These are phyloP conservation scores for Leptinotarsa haldemani DNA, from an alignment of 2,888 invertebrate species.

Conservation along the genomic window DNA sequence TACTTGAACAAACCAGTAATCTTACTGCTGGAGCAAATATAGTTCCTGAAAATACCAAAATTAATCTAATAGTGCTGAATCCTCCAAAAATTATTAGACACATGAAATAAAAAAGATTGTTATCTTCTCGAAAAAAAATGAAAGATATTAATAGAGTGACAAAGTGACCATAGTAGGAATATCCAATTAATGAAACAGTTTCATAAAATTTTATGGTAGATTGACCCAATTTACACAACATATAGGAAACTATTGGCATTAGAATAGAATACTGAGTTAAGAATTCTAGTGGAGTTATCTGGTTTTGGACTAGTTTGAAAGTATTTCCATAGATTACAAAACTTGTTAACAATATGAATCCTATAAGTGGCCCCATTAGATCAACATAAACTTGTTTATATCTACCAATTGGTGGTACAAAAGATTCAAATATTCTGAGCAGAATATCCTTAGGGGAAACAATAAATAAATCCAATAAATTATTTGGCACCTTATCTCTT, in stretches of 20 bases:
- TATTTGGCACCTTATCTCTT: background rate
- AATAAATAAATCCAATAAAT: conserved; percentile 31
- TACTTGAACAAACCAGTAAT: conserved; percentile 66
- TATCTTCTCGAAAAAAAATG: conserved; percentile 63
- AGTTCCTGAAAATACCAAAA: conserved; percentile 65
- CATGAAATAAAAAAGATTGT: conserved; percentile 66
- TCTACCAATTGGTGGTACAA: conserved; percentile 63
- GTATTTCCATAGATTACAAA: conserved; percentile 64
- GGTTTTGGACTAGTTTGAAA: conserved; percentile 56
- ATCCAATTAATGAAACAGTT: conserved; percentile 65
- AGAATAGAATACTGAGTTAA: conserved; percentile 59
- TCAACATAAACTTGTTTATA: conserved; percentile 63
- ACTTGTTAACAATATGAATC: conserved; percentile 59
- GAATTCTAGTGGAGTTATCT: conserved; percentile 59
- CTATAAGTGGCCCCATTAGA: conserved; percentile 65
- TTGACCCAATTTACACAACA: conserved; percentile 59
- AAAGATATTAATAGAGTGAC: conserved; percentile 64
- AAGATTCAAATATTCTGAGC: conserved; percentile 62
- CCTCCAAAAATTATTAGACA: conserved; percentile 66
- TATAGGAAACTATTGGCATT: conserved; percentile 61
- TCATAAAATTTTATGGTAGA: conserved; percentile 62
- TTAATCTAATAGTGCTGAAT: conserved; percentile 65
- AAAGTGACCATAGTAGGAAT: conserved; percentile 67
- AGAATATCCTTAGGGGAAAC: conserved; percentile 59
- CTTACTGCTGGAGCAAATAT: conserved; percentile 66